A percentile compares a stretch with the other conserved stretches of the same genome.
Conservation (phyloP, 2,888 invertebrate species). For the Sipha maydis region DNA sequence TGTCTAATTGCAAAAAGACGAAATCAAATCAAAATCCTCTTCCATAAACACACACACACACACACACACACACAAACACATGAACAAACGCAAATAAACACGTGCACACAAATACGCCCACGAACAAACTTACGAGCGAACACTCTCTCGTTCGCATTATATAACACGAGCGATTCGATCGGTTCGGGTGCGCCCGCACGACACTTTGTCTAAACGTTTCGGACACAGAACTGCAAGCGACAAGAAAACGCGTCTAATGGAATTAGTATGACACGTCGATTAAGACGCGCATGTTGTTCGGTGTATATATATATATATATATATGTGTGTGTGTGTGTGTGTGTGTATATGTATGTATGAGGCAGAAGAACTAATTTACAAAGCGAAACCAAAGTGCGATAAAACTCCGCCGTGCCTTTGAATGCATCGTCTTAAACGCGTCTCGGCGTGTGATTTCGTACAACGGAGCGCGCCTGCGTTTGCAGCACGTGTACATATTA, state of each 20-base stretch:
- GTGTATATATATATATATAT: background rate
- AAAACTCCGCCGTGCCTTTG: background rate
- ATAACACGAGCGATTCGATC: conserved; percentile 14
- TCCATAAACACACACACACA: background rate
- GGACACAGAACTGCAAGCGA: conserved; percentile 50
- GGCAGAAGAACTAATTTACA: conserved; percentile 47
- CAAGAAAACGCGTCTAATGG: conserved; percentile 45
- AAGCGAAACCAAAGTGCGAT: conserved; percentile 38
- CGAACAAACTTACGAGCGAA: background rate
- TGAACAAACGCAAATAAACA: background rate
- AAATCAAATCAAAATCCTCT: conserved; percentile 59
- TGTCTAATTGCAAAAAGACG: conserved; percentile 58
- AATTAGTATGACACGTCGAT: conserved; percentile 54
- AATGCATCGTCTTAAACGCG: conserved; percentile 6
- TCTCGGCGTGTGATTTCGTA: background rate
- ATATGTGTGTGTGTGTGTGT: no score
- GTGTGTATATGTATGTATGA: background rate
- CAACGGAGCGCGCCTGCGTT: background rate
- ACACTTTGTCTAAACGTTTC: conserved; percentile 56
- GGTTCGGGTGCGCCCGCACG: conserved; percentile 19
- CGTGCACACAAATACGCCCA: background rate
- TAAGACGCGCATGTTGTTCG: background rate
- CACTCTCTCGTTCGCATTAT: background rate
- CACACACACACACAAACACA: background rate
- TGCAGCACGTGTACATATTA: background rate